Conservation (phyloP, 2,113 vertebrate genomes). For the Deroptyus accipitrinus region DNA sequence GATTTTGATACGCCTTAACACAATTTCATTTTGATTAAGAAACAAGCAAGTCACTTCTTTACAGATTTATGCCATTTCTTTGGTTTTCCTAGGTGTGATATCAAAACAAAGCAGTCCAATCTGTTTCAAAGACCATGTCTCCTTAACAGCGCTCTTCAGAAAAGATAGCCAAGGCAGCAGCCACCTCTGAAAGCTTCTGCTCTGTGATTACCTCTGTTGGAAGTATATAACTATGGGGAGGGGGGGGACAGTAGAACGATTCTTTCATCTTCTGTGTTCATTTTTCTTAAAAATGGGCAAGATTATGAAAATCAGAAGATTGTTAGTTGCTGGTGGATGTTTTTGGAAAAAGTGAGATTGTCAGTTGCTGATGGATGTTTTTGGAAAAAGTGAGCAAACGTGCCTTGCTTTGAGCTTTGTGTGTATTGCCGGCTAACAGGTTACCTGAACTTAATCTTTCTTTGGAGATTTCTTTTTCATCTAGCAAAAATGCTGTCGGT, state of each 20-base stretch:
- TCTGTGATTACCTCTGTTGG: not conserved
- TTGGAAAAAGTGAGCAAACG: not conserved
- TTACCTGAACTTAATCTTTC: slow-evolving; percentile 7
- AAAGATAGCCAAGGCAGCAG: not conserved
- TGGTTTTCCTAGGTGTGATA: not conserved
- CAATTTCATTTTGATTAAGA: not conserved
- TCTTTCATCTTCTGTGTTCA: not conserved
- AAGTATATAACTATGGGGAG: not conserved
- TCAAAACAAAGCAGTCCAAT: not conserved
- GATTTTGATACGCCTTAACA: not conserved
- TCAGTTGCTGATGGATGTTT: not conserved
- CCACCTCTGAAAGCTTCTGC: not conserved
- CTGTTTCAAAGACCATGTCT: not conserved
- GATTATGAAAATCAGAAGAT: not conserved
- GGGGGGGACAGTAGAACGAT: not conserved
- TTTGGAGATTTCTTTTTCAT: slow-evolving; percentile 1
- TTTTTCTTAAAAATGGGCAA: slow-evolving; percentile 9
- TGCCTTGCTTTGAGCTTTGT: not conserved
- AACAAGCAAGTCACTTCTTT: not conserved
- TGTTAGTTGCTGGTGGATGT: not conserved
- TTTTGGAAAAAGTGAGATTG: slow-evolving; percentile 28
- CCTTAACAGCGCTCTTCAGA: not conserved
- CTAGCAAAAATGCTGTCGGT: not conserved
- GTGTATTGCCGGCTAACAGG: not conserved
- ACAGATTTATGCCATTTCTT: not conserved